Percentiles rank a stretch among this genome's conserved stretches.
Evolutionary conservation across 2,113 vertebrate species (phyloP).

Genomic region (Meleagris gallopavo): DNA sequence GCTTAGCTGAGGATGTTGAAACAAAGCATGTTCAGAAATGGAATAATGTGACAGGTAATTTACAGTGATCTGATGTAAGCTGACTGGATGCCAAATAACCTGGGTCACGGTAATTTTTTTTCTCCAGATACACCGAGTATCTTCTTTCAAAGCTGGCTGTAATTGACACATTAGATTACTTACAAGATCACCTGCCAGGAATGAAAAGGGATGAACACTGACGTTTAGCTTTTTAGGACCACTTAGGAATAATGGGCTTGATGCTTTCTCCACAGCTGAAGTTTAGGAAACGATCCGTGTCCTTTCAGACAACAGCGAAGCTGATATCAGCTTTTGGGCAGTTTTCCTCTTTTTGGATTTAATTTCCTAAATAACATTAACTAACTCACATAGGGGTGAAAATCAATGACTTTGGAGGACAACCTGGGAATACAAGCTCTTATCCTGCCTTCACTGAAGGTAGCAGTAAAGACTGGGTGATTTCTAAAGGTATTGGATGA

Average conservation of each 20-base stretch:
- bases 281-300: neutral
- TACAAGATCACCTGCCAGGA: slow-evolving; percentile 14
- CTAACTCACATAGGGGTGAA: neutral
- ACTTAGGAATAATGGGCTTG: neutral
- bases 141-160: slow-evolving; percentile 7
- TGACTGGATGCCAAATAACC: slow-evolving; percentile 50
- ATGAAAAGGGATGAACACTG: neutral
- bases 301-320: neutral
- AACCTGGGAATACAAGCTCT: neutral
- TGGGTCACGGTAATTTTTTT: neutral
- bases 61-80: slow-evolving; percentile 40
- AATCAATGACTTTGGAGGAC: neutral
- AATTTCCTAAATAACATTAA: neutral
- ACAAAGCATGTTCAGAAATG: slow-evolving; percentile 23
- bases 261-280: neutral
- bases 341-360: neutral
- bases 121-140: neutral
- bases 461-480: neutral
- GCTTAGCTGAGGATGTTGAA: slow-evolving; percentile 44
- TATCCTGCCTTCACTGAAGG: neutral
- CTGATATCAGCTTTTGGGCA: neutral
- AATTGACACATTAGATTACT: slow-evolving; percentile 38
- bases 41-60: slow-evolving; percentile 48
- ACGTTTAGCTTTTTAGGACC: neutral
- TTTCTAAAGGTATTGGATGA: neutral